These are phyloP conservation scores for Drosophila rhopaloa DNA, from an alignment of 1,140 invertebrate species.

Conservation along the genomic window DNA sequence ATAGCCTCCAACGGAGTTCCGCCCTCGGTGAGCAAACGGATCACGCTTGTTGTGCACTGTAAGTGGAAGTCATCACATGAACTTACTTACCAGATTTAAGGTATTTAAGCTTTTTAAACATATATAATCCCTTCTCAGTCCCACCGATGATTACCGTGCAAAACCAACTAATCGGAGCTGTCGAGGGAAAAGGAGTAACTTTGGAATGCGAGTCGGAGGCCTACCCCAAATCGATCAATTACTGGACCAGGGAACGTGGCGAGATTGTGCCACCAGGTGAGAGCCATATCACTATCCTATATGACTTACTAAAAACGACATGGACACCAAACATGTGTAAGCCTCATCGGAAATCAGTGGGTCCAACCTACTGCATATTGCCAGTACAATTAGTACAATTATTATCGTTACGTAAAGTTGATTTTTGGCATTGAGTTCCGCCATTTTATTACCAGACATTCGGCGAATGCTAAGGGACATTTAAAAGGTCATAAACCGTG, in stretches of 20 bases:
- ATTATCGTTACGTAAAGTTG: not conserved
- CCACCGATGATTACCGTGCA: conserved; percentile 92
- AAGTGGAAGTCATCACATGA: conserved; percentile 81
- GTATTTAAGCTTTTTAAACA: not conserved
- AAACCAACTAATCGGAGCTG: conserved; percentile 92
- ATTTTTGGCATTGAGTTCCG: not conserved
- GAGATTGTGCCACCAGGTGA: conserved; percentile 92
- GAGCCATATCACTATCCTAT: too few relatives aligned
- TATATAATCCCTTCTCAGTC: conserved; percentile 85
- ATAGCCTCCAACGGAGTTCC: conserved; percentile 95
- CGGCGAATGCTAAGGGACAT: conserved; percentile 18
- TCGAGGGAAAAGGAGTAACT: conserved; percentile 89
- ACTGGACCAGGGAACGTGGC: conserved; percentile 91
- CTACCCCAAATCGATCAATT: conserved; percentile 94
- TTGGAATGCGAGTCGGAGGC: conserved; percentile 94
- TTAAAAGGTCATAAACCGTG: conserved; percentile 31
- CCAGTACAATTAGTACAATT: not conserved
- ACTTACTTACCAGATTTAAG: too few relatives aligned
- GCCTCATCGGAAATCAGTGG: too few relatives aligned
- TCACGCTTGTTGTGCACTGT: conserved; percentile 95
- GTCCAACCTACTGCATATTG: not conserved
- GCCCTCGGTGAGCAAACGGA: conserved; percentile 94
- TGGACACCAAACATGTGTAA: too few relatives aligned
- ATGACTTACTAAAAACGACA: too few relatives aligned
- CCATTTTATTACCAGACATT: not conserved